phyloP scores from a whole-genome alignment of 2,797 vertebrate genomes.

The Sphenodon punctatus region DNA sequence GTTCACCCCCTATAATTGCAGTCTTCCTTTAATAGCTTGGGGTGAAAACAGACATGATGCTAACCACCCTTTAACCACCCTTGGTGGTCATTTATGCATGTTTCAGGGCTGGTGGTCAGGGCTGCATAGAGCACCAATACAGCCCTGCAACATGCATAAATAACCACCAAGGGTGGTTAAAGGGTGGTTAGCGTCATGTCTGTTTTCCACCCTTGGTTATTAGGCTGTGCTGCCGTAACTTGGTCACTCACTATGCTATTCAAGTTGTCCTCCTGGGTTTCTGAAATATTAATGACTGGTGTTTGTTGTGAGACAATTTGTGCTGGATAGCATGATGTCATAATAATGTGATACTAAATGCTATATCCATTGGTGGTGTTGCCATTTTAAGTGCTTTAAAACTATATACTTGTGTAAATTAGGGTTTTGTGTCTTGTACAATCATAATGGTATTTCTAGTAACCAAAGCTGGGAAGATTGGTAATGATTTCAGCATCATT shows the following conservation, averaged over 20 bases:
- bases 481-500: background rate
- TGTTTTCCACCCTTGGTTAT: too few species aligned
- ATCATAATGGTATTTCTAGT: too few species aligned
- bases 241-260: constrained; percentile 5
- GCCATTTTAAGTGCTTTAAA: background rate
- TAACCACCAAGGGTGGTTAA: too few species aligned
- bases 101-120: too few species aligned
- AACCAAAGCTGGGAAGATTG: background rate
- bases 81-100: too few species aligned
- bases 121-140: too few species aligned
- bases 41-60: too few species aligned
- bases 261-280: background rate
- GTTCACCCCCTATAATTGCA: constrained; percentile 15
- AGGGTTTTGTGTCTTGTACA: background rate
- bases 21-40: background rate
- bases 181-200: too few species aligned
- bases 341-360: background rate
- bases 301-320: constrained; percentile 21
- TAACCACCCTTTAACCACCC: too few species aligned
- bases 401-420: background rate
- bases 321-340: background rate
- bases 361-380: background rate
- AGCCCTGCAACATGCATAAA: too few species aligned
- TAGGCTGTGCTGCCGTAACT: background rate
- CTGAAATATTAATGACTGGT: constrained; percentile 33